A percentile compares a stretch with the other conserved stretches of the same genome.
Evolutionary conservation across 1,140 invertebrate species (phyloP).

Genomic region (Orussus abietinus): DNA sequence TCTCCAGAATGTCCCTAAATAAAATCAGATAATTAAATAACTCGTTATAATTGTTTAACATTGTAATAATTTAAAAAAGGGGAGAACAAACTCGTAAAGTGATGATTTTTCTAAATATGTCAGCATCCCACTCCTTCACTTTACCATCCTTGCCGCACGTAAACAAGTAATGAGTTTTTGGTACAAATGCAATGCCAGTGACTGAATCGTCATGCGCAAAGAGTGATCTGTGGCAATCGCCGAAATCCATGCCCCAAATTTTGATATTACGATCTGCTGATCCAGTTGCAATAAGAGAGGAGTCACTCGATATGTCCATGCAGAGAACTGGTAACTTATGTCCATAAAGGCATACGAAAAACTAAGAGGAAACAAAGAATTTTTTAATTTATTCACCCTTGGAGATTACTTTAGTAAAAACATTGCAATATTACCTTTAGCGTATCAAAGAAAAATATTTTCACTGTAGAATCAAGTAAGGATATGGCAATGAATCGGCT

Average conservation of each 20-base stretch:
- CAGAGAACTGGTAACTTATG: slow-evolving; percentile 93
- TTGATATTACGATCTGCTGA: slow-evolving; percentile 94
- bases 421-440: slow-evolving; percentile 70
- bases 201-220: slow-evolving; percentile 95
- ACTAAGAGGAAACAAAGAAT: slow-evolving; percentile 59
- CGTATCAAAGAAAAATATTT: slow-evolving; percentile 91
- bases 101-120: slow-evolving; percentile 61
- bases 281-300: slow-evolving; percentile 84
- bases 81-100: slow-evolving; percentile 13
- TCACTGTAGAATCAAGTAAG: slow-evolving; percentile 89
- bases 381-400: slow-evolving; percentile 6
- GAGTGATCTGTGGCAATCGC: slow-evolving; percentile 86
- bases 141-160: slow-evolving; percentile 89
- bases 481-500: slow-evolving; percentile 85
- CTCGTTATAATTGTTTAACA: slow-evolving; percentile 9
- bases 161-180: slow-evolving; percentile 91
- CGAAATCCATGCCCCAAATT: slow-evolving; percentile 98
- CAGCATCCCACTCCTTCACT: slow-evolving; percentile 96
- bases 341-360: slow-evolving; percentile 93
- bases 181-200: slow-evolving; percentile 82
- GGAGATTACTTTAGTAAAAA: slow-evolving; percentile 3
- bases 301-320: slow-evolving; percentile 93
- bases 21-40: slow-evolving; percentile 14
- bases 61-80: slow-evolving; percentile 7
- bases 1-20: slow-evolving; percentile 74